phyloP scores from a whole-genome alignment of 2,888 invertebrate species.

The Salpingus planirostris region DNA sequence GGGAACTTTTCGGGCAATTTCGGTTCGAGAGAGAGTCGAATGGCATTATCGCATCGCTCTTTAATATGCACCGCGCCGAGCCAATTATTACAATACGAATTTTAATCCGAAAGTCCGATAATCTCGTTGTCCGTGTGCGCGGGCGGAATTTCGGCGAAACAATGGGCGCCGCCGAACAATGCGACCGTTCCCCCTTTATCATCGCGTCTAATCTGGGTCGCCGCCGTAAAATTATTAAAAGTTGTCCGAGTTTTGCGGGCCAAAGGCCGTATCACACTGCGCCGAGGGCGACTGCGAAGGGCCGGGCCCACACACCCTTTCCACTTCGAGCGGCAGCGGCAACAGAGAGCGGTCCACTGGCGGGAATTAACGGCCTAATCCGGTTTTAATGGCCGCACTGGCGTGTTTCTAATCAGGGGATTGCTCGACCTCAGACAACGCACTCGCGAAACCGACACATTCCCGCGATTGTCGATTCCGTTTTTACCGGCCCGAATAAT shows the following conservation, averaged over 20 bases:
- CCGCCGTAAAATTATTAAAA: constrained; percentile 15
- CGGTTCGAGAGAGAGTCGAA: too few relatives aligned
- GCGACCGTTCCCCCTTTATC: constrained; percentile 11
- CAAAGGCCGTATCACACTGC: too few relatives aligned
- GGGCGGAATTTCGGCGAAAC: constrained; percentile 9
- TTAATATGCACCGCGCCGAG: constrained; percentile 6
- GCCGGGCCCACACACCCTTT: constrained; percentile 12
- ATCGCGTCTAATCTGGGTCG: constrained; percentile 11
- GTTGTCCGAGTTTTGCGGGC: constrained; percentile 10
- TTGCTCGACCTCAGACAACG: constrained; percentile 16
- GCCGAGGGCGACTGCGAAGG: constrained; percentile 5
- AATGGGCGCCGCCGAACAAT: constrained; percentile 8
- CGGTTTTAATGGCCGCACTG: constrained; percentile 27
- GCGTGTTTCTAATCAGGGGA: constrained; percentile 29
- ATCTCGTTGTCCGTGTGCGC: too few relatives aligned
- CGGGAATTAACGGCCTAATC: constrained; percentile 27
- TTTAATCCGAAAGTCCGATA: constrained; percentile 12
- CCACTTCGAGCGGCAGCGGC: too few relatives aligned
- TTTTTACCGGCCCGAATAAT: too few relatives aligned
- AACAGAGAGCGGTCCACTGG: too few relatives aligned
- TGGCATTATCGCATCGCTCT: too few relatives aligned
- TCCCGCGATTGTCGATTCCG: constrained; percentile 14
- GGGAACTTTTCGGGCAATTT: too few relatives aligned
- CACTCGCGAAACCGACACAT: constrained; percentile 11
- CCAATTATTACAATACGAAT: constrained; percentile 13